Percentiles rank a stretch among this genome's conserved stretches.
Conservation (phyloP, 2,888 invertebrate species). For the Pinctada fucata region DNA sequence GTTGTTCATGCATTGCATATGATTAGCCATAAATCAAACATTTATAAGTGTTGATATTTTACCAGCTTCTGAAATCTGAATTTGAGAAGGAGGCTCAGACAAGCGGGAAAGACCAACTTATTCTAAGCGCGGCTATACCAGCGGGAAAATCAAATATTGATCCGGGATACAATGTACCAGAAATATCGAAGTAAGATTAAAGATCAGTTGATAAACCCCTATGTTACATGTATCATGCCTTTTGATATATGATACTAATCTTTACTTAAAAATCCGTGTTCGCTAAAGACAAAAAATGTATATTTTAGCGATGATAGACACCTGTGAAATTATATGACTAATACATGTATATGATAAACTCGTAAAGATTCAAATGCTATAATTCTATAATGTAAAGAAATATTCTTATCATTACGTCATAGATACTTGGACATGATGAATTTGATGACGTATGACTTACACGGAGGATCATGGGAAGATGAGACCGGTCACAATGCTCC, state of each 20-base stretch:
- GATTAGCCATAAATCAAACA: neutral
- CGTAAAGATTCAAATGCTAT: no score
- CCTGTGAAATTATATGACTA: no score
- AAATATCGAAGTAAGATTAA: conserved; percentile 54
- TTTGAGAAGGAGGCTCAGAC: conserved; percentile 23
- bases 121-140: conserved; percentile 72
- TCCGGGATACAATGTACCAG: conserved; percentile 67
- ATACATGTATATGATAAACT: no score
- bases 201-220: neutral
- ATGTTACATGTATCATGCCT: no score
- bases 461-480: conserved; percentile 72
- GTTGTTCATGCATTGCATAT: no score
- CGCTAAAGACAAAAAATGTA: no score
- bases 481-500: conserved; percentile 73
- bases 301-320: no score
- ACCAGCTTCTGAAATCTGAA: neutral
- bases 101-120: conserved; percentile 41
- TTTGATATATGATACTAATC: no score
- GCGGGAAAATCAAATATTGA: conserved; percentile 71
- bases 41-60: neutral
- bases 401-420: neutral
- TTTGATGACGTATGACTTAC: conserved; percentile 75
- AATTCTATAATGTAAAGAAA: no score
- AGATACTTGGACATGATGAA: conserved; percentile 71
- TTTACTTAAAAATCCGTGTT: no score